Base-by-base conservation (phyloP, 23 tunicate genomes). In the Oikopleura albicans region DNA sequence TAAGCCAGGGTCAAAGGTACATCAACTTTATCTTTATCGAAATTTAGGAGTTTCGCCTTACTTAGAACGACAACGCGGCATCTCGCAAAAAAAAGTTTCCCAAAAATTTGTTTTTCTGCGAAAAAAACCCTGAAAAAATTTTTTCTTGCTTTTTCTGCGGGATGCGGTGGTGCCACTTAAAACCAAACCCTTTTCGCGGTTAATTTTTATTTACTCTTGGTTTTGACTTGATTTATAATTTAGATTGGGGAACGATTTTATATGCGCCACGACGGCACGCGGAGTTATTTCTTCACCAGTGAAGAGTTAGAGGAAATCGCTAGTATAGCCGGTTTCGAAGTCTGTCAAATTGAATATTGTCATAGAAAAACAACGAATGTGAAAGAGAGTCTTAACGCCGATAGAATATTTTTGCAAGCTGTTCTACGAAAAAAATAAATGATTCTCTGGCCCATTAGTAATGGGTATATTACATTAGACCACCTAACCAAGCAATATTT, bases 241-340 rank as follows among this genome's bases (percentile, higher is more conserved):
- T 49, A 49, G 85, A 90, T 93, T 12, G 85, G 87, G 0, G 94
- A 93, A 0, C 86, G 88, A 39, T 93, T 93, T 83, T 93, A 93
- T 84, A 91, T 86, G 1, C 87, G 98, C 27, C 98, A 93, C 66
- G 98, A 93, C 86, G 98, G 98, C 0, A 93, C 98, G 27, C 86
- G 98, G 40, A 93, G 94, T 1, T 93, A 93, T 76, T 93, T 89
- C 83, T 93, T 93, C 85, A 75, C 84, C 28, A 87, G 86, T 83
- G 94, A 87, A 40, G 57, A 75, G 40, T 71, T 92, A 71, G 66
- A 79, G 12, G 40, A 57, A 1, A 37, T 90, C 22, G 86, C 86
- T 16, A 16, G 41, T 28, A 36, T 39, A 1, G 76, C 88, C 29
- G 94, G 91, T 1, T 92, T 85, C 84, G 33, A 66, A 33, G 85